Conservation (phyloP, 2,888 invertebrate species). For the Polietes domitor region DNA sequence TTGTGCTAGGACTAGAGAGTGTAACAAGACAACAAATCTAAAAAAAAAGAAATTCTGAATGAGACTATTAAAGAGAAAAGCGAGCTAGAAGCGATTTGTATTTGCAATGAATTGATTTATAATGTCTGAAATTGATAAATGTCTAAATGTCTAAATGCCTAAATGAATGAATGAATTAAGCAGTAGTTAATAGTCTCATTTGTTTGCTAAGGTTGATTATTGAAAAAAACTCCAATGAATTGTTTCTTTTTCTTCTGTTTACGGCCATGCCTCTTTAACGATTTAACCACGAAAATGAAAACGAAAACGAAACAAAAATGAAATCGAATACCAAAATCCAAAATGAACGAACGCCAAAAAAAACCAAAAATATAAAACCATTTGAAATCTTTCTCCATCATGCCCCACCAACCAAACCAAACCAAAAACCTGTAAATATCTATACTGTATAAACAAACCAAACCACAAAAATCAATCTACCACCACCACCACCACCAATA, state of each 20-base stretch:
- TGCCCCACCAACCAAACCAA: background rate
- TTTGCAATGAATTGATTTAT: slow-evolving; percentile 3
- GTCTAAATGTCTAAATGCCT: too few species aligned
- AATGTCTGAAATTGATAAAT: too few species aligned
- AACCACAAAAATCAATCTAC: slow-evolving; percentile 23
- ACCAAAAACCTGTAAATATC: slow-evolving; percentile 16
- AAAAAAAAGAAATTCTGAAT: slow-evolving; percentile 77
- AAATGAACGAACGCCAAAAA: slow-evolving; percentile 21
- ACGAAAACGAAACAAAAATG: background rate
- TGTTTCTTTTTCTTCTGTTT: slow-evolving; percentile 16
- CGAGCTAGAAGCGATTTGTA: background rate
- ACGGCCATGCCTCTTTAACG: slow-evolving; percentile 29
- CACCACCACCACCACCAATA: slow-evolving; percentile 36
- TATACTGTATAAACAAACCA: too few species aligned
- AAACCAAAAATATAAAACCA: background rate
- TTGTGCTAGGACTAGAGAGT: too few species aligned
- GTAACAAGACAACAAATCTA: background rate
- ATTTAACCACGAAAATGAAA: slow-evolving; percentile 2
- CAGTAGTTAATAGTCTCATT: slow-evolving; percentile 62
- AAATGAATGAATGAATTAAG: background rate
- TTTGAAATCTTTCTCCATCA: slow-evolving; percentile 10
- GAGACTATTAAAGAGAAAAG: slow-evolving; percentile 75
- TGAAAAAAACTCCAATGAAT: slow-evolving; percentile 43
- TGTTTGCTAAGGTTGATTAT: slow-evolving; percentile 22
- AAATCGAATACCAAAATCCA: background rate